Evolutionary conservation across 2,888 invertebrate genomes (phyloP).

Genomic region (Clistopyga incitator): DNA sequence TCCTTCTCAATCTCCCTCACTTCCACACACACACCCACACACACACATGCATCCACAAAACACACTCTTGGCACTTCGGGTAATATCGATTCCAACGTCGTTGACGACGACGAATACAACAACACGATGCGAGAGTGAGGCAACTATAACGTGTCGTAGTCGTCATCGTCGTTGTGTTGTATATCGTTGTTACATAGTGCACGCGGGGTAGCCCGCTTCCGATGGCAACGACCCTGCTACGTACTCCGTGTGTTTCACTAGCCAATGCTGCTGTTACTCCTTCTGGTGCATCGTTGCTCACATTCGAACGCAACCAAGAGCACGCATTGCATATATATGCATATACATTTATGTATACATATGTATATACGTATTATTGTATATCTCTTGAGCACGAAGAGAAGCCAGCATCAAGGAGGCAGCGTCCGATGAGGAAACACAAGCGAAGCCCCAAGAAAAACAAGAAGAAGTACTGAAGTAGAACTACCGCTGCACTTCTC

Average conservation of each 20-base stretch:
- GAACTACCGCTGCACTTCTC: conserved; percentile 24
- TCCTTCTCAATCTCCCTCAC: conserved; percentile 57
- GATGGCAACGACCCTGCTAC: conserved; percentile 82
- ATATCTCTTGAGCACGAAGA: not conserved
- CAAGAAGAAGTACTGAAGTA: conserved; percentile 9
- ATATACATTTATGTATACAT: too few relatives aligned
- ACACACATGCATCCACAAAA: conserved; percentile 6
- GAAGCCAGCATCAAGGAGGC: not conserved
- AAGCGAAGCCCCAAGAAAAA: not conserved
- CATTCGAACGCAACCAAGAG: not conserved
- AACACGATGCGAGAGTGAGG: conserved; percentile 39
- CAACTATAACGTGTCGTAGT: conserved; percentile 19
- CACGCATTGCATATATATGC: not conserved
- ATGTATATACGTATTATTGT: too few relatives aligned
- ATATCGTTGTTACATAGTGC: conserved; percentile 56
- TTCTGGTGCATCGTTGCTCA: conserved; percentile 12
- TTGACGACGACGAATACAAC: conserved; percentile 67
- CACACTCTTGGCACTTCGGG: conserved; percentile 60
- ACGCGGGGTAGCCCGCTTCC: conserved; percentile 77
- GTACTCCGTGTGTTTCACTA: conserved; percentile 65
- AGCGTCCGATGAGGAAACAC: conserved; percentile 34
- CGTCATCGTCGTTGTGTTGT: conserved; percentile 45
- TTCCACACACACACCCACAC: not conserved
- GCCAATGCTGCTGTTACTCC: conserved; percentile 6
- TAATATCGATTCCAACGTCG: conserved; percentile 73